Percentiles rank a stretch among this genome's conserved stretches.
Evolutionary conservation across 2,797 vertebrate species (phyloP).

Genomic region (Parauchenoglanis punctatus): DNA sequence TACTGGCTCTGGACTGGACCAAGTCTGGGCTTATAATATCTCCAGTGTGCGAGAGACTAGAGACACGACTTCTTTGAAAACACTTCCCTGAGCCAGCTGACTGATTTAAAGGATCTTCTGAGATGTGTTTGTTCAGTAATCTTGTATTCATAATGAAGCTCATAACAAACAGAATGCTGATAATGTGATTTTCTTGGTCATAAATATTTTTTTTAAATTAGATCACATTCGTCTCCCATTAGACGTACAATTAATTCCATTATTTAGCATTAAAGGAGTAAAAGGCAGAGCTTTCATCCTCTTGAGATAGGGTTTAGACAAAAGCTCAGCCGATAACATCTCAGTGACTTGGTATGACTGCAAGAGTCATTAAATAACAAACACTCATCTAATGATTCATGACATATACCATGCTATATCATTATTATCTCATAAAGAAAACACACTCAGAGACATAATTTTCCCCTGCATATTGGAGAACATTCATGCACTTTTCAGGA

Average conservation of each 20-base stretch:
- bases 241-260: not conserved
- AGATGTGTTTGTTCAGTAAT: not conserved
- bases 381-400: not conserved
- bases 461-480: not conserved
- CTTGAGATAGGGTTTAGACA: not conserved
- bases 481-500: not conserved
- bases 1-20: constrained; percentile 52
- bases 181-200: not conserved
- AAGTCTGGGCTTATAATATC: constrained; percentile 59
- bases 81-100: not conserved
- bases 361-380: not conserved
- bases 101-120: not conserved
- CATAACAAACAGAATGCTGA: not conserved
- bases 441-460: not conserved
- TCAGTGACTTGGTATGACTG: not conserved
- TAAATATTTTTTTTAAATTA: not conserved
- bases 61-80: not conserved
- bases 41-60: not conserved
- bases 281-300: not conserved
- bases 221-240: not conserved
- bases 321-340: not conserved
- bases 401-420: not conserved
- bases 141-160: not conserved
- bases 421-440: not conserved
- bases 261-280: not conserved